Percentiles rank a stretch among this genome's conserved stretches.
These are phyloP conservation scores for Myiagra hebetior DNA, from an alignment of 2,113 vertebrate genomes.

Conservation along the genomic window DNA sequence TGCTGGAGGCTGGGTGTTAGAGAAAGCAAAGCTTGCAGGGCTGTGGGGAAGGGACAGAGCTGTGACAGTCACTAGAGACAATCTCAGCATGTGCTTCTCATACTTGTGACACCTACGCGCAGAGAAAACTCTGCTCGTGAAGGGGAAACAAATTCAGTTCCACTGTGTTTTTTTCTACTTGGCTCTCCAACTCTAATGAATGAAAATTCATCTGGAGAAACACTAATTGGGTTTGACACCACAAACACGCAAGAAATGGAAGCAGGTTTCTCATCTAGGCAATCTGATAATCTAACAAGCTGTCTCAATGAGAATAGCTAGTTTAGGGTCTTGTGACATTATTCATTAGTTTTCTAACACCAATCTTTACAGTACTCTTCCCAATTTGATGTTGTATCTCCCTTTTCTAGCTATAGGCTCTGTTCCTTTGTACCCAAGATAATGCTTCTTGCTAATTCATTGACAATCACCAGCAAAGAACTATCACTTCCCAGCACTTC, in stretches of 20 bases:
- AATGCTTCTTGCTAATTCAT: constrained; percentile 45
- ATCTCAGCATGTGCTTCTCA: background rate
- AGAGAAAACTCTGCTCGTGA: background rate
- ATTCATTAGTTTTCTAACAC: constrained; percentile 47
- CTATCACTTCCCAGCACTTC: background rate
- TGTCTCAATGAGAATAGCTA: constrained; percentile 47
- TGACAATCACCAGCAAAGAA: background rate
- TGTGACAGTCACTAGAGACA: background rate
- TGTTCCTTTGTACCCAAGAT: constrained; percentile 24
- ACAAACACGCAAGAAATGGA: constrained; percentile 15
- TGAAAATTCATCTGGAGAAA: constrained; percentile 27
- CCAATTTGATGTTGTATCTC: background rate
- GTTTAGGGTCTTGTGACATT: constrained; percentile 51
- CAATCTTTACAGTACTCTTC: constrained; percentile 29
- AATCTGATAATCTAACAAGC: constrained; percentile 43
- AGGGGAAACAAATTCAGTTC: background rate
- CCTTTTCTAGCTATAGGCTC: background rate
- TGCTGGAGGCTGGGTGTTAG: background rate
- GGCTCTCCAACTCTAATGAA: constrained; percentile 10
- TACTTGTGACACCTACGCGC: background rate
- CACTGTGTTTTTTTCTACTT: background rate
- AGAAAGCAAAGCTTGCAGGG: background rate
- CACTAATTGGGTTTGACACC: constrained; percentile 24
- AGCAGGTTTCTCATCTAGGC: constrained; percentile 46
- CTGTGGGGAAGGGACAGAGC: background rate